Base-by-base conservation (phyloP, 2,888 invertebrate genomes). In the Thelaira solivaga region DNA sequence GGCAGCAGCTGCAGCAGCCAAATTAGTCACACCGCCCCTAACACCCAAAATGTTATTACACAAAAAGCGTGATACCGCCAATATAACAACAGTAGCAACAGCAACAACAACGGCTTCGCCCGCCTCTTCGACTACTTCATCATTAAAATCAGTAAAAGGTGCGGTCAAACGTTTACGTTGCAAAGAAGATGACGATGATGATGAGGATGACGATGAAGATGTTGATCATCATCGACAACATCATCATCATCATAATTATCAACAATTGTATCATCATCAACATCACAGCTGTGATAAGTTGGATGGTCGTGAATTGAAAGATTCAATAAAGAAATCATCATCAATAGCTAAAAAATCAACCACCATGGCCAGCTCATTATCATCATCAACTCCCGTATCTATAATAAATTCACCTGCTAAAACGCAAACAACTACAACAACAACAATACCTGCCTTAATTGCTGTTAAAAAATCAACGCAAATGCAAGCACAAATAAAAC, bases 141-240 rank as follows among this genome's bases (percentile, higher is more conserved):
- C 88, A 0, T 78, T 86, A 2, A 87, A 85, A 75, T 86, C 88
- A 0, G 85, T 86, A 1, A 87, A 87, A 72, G 86, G 86, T 2
- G 88, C 88, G 3, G 86, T 88, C 0, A 89, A 89, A 80, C 87
- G 89, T 13, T 79, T 88, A 57, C 88, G 89, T 24, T 88, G 88
- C 81, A 88, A 86, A 55, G 88, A 88, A 36, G 86, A 87, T 61
- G 83, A 84, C n/a, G 82, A 83, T 4, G 82, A 82, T 13, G 82
- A 83, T 16, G 80, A 82, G 2, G 82, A 83, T 16, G 72, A 82
- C 0, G 82, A 83, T 26, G 83, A 57, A 8, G 16, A 31, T 20
- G 80, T 69, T 61, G 69, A 22, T 75, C 80, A 41, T 8, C 68
- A 13, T 2, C 10, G 18, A 6, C 34, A 20, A n/a, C 41, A 62